phyloP scores from a whole-genome alignment of 1,140 invertebrate species.

The Melanaphis sacchari region DNA sequence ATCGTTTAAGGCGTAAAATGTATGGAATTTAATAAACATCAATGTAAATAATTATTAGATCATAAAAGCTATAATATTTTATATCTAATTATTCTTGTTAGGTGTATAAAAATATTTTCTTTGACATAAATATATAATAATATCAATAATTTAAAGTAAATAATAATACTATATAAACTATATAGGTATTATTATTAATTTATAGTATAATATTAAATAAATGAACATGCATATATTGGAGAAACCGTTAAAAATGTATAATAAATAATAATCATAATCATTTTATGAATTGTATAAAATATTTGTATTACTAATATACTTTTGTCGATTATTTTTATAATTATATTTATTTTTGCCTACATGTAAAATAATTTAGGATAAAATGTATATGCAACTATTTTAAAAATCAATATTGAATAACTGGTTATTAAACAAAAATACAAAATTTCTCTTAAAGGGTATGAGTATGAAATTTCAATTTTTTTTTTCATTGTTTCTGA shows the following conservation, averaged over 20 bases:
- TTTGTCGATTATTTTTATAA: too few species aligned
- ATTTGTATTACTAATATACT: too few species aligned
- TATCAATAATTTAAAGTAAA: too few species aligned
- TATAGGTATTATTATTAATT: too few species aligned
- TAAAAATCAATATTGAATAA: background rate
- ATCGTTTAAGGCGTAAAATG: background rate
- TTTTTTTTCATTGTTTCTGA: background rate
- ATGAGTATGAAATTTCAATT: background rate
- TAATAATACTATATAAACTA: too few species aligned
- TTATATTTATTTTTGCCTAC: background rate
- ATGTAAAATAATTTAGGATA: background rate
- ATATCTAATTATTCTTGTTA: background rate
- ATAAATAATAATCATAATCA: too few species aligned
- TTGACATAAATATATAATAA: background rate
- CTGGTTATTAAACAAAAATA: background rate
- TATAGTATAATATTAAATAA: too few species aligned
- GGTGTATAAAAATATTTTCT: background rate
- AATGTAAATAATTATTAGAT: too few species aligned
- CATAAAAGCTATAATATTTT: background rate
- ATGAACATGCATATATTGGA: too few species aligned
- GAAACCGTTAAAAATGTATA: too few species aligned
- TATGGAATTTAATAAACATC: background rate
- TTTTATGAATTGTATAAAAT: too few species aligned
- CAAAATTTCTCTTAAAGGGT: background rate
- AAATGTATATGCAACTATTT: background rate